Percentiles rank a stretch among this genome's conserved stretches.
These are phyloP conservation scores for Myzus persicae DNA, from an alignment of 1,140 invertebrate species.

Conservation along the genomic window DNA sequence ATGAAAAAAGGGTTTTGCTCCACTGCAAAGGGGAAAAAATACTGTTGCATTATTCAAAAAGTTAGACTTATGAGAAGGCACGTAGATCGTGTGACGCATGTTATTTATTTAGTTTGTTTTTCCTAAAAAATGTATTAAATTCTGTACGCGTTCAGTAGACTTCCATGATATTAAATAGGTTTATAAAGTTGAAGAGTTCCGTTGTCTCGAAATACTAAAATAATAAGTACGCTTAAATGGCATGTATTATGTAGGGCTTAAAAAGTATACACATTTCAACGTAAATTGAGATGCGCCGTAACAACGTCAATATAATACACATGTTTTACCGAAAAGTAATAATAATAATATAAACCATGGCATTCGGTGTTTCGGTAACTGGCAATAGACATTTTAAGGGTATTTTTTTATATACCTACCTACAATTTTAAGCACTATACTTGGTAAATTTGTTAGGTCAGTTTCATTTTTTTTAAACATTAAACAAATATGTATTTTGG, in stretches of 20 bases:
- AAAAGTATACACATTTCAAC: slow-evolving; percentile 20
- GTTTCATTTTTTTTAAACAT: too few relatives aligned
- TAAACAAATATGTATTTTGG: too few relatives aligned
- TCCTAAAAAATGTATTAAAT: slow-evolving; percentile 28
- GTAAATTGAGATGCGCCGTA: background rate
- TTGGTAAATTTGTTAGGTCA: background rate
- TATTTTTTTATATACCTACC: background rate
- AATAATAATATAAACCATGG: background rate
- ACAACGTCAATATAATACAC: background rate
- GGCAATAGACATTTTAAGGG: background rate
- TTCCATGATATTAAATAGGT: background rate
- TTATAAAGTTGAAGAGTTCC: background rate
- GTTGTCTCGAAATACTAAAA: background rate
- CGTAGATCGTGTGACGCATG: background rate
- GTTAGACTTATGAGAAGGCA: slow-evolving; percentile 35
- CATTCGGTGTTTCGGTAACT: background rate
- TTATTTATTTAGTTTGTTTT: slow-evolving; percentile 8
- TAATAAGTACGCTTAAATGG: slow-evolving; percentile 10
- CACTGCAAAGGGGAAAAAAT: background rate
- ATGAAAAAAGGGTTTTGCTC: background rate
- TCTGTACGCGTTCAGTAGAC: background rate
- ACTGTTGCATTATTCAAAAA: slow-evolving; percentile 43
- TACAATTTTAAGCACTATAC: background rate
- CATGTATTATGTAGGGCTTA: background rate
- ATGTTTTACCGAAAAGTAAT: background rate